phyloP scores from a whole-genome alignment of 1,140 invertebrate genomes.

The Hermetia illucens region DNA sequence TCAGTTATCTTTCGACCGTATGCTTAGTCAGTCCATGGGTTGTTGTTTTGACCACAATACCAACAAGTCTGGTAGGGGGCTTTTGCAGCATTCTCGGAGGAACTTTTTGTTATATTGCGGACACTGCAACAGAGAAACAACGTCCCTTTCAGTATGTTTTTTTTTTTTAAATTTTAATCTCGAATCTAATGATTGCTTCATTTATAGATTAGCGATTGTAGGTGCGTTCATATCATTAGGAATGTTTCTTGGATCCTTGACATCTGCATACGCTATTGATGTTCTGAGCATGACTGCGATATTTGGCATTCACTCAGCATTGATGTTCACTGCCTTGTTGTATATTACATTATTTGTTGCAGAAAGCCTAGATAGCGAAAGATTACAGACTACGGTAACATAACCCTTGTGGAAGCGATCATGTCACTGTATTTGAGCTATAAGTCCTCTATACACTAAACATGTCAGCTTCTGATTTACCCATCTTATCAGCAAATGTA shows the following conservation, averaged over 20 bases:
- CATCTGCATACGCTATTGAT: conserved; percentile 30
- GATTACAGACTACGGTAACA: neutral
- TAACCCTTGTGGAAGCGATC: neutral
- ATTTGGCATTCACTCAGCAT: conserved; percentile 17
- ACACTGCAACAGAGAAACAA: conserved; percentile 34
- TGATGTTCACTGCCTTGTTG: conserved; percentile 16
- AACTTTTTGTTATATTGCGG: conserved; percentile 39
- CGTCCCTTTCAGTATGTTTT: conserved; percentile 29
- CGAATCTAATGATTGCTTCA: neutral
- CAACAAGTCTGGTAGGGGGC: conserved; percentile 35
- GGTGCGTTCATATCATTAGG: conserved; percentile 42
- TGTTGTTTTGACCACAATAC: conserved; percentile 35
- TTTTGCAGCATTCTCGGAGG: conserved; percentile 35
- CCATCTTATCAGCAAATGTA: no score
- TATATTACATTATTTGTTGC: conserved; percentile 21
- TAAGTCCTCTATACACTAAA: no score
- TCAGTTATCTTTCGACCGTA: conserved; percentile 10
- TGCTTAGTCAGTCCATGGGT: conserved; percentile 35
- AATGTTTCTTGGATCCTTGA: conserved; percentile 38
- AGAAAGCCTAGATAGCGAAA: conserved; percentile 21
- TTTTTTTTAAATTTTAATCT: no score
- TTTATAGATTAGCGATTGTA: conserved; percentile 42
- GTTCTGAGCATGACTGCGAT: conserved; percentile 13
- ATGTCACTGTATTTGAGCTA: no score
- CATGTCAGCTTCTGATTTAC: no score